These are phyloP conservation scores for Eurystomus gularis DNA, from an alignment of 2,113 vertebrate genomes.

Conservation along the genomic window DNA sequence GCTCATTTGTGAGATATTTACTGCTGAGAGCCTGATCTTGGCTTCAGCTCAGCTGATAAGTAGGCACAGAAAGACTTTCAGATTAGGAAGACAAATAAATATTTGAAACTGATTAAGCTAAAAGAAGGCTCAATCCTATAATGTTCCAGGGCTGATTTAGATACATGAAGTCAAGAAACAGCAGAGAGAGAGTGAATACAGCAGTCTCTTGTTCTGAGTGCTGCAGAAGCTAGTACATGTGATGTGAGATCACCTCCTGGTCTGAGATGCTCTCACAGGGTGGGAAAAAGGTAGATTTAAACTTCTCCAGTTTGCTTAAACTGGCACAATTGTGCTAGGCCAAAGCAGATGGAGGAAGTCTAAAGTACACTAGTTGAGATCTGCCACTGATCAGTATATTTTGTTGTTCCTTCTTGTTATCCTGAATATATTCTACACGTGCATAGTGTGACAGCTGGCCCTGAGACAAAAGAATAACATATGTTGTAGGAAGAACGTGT, in stretches of 20 bases:
- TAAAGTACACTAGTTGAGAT: not conserved
- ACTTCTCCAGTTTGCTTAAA: not conserved
- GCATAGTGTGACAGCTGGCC: not conserved
- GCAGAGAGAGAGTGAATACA: not conserved
- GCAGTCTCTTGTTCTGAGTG: not conserved
- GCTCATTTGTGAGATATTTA: conserved; percentile 63
- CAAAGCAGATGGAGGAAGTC: not conserved
- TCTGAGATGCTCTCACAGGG: not conserved
- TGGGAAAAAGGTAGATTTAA: not conserved
- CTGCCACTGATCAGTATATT: not conserved
- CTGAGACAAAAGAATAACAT: not conserved
- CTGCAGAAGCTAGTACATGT: not conserved
- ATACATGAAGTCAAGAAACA: not conserved
- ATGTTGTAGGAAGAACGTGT: not conserved
- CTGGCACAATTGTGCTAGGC: not conserved
- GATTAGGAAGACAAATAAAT: conserved; percentile 58
- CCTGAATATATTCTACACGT: not conserved
- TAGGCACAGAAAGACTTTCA: conserved; percentile 29
- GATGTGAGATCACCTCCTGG: not conserved
- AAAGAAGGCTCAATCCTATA: not conserved
- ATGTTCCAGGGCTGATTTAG: not conserved
- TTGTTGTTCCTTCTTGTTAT: not conserved
- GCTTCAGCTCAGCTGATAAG: conserved; percentile 60
- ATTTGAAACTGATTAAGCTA: conserved; percentile 51
- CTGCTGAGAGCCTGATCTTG: conserved; percentile 25